Evolutionary conservation across 1,140 invertebrate species (phyloP), one percentile per base, ranked within the genome.

Genomic region (Ceratitis capitata): DNA sequence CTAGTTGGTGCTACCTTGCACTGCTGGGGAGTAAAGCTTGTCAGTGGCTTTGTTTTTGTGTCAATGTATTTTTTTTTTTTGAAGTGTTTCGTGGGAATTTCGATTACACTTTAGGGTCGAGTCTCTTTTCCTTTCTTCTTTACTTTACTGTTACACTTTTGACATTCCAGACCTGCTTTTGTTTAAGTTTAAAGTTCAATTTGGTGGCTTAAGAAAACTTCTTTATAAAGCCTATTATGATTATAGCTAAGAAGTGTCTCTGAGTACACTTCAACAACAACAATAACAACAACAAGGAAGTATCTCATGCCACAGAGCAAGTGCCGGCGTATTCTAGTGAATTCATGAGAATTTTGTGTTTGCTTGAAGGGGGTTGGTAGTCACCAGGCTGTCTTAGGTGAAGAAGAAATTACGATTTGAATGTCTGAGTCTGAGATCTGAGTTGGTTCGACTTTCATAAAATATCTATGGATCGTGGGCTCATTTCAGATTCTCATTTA

Each of bases 21-120:
- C n/a, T n/a, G n/a, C n/a, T n/a, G n/a, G n/a, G n/a, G n/a, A n/a
- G n/a, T n/a, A n/a, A n/a, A n/a, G n/a, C n/a, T n/a, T n/a, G n/a
- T n/a, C n/a, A n/a, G n/a, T n/a, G n/a, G n/a, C n/a, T n/a, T n/a
- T n/a, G n/a, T n/a, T n/a, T n/a, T n/a, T n/a, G n/a, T n/a, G n/a
- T n/a, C 23, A 29, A 7, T 61, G 56, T 1, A 19, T 26, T n/a
- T 61, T 61, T n/a, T 61, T 29, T 7, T 61, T 61, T 61, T 45
- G 69, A 45, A 78, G 69, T 78, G 69, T 78, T 78, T 78, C 69
- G 45, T 78, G 69, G 69, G 69, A 78, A 78, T 78, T n/a, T 78
- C 32, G 69, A 14, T 78, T 78, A 45, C 23, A 78, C 45, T 78
- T 35, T 78, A 45, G 12, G 16, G 7, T 23, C 32, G 39, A 45